Evolutionary conservation across 2,888 invertebrate species (phyloP).

Genomic region (Parascotia fuliginaria): DNA sequence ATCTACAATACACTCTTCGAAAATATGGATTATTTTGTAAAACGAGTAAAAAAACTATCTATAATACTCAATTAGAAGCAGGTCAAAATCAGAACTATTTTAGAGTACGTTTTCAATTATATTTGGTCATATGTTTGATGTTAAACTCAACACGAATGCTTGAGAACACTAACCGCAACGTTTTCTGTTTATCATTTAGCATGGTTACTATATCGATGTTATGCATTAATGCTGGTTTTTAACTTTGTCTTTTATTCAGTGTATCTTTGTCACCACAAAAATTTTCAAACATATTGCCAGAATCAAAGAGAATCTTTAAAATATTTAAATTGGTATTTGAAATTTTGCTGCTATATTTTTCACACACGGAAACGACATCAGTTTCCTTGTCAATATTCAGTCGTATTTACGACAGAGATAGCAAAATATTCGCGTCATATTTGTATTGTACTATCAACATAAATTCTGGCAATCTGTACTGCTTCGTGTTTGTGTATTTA

Average conservation of each 20-base stretch:
- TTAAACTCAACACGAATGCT: slow-evolving; percentile 40
- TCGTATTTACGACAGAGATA: slow-evolving; percentile 10
- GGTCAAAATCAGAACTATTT: neutral
- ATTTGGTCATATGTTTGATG: slow-evolving; percentile 35
- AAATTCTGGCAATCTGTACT: slow-evolving; percentile 38
- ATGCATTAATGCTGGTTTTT: slow-evolving; percentile 45
- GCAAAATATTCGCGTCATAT: slow-evolving; percentile 8
- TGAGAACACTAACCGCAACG: slow-evolving; percentile 40
- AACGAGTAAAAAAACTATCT: too few species aligned
- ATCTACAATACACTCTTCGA: too few species aligned
- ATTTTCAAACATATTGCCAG: slow-evolving; percentile 30
- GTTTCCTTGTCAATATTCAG: slow-evolving; percentile 6
- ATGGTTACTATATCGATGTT: slow-evolving; percentile 54
- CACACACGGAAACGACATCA: slow-evolving; percentile 3
- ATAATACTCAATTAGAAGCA: neutral
- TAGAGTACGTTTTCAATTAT: neutral
- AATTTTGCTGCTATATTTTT: neutral
- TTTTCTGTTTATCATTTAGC: slow-evolving; percentile 53
- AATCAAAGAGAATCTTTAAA: slow-evolving; percentile 3
- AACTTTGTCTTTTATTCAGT: slow-evolving; percentile 34
- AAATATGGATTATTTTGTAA: too few species aligned
- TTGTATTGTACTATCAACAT: slow-evolving; percentile 5
- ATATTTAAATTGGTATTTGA: neutral
- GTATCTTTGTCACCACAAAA: slow-evolving; percentile 25
- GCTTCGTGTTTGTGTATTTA: slow-evolving; percentile 38